A percentile compares a stretch with the other conserved stretches of the same genome.
phyloP scores from a whole-genome alignment of 2,888 invertebrate genomes.

The Diaperis boleti region DNA sequence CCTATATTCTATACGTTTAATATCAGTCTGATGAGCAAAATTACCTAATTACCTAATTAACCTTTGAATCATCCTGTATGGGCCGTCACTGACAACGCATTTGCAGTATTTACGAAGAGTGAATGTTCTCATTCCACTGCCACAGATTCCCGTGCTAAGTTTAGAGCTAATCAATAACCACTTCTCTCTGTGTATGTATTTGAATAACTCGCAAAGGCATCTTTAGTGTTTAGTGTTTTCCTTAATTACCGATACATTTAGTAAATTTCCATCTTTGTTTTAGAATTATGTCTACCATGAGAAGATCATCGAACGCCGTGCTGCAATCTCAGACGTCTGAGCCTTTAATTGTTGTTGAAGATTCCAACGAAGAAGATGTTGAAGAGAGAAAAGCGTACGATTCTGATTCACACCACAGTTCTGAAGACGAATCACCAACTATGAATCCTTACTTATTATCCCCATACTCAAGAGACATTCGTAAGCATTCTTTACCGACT shows the following conservation, averaged over 20 bases:
- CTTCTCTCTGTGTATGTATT: slow-evolving; percentile 32
- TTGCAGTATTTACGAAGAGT: slow-evolving; percentile 6
- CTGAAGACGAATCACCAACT: slow-evolving; percentile 81
- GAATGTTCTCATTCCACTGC: slow-evolving; percentile 26
- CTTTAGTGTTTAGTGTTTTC: slow-evolving; percentile 10
- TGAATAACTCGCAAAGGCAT: slow-evolving; percentile 36
- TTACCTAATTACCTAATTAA: too few relatives aligned
- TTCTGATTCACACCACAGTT: slow-evolving; percentile 72
- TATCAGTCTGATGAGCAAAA: too few relatives aligned
- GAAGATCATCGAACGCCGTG: slow-evolving; percentile 76
- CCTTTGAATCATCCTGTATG: too few relatives aligned
- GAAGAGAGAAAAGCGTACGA: slow-evolving; percentile 56
- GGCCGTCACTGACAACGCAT: neutral
- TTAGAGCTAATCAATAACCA: slow-evolving; percentile 43
- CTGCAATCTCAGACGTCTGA: slow-evolving; percentile 71
- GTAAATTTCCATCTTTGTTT: slow-evolving; percentile 14
- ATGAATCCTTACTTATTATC: slow-evolving; percentile 83
- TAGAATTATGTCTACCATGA: slow-evolving; percentile 63
- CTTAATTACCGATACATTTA: slow-evolving; percentile 26
- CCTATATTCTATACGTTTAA: too few relatives aligned
- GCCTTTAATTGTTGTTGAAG: slow-evolving; percentile 87
- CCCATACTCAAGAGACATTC: slow-evolving; percentile 79
- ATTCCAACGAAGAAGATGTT: slow-evolving; percentile 79
- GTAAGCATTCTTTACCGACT: slow-evolving; percentile 87
- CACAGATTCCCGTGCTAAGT: slow-evolving; percentile 40